Evolutionary conservation across 2,888 invertebrate genomes (phyloP).

Genomic region (Plemyria rubiginata): DNA sequence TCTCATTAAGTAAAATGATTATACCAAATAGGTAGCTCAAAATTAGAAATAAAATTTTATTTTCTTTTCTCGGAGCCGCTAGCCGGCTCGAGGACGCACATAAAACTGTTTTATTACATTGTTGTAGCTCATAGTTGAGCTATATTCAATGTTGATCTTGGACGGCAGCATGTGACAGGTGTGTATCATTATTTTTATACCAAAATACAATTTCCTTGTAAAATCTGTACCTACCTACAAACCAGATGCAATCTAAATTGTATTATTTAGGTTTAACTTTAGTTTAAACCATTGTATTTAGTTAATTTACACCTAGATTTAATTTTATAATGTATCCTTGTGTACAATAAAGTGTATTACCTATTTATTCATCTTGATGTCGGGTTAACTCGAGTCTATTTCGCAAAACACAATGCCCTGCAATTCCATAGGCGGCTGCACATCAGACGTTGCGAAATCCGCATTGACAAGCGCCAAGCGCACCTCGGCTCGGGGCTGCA

Average conservation of each 20-base stretch:
- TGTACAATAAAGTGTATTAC: too few relatives aligned
- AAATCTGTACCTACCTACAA: constrained; percentile 18
- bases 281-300: too few relatives aligned
- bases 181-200: constrained; percentile 52
- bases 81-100: constrained; percentile 39
- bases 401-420: constrained; percentile 55
- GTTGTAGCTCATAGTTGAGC: constrained; percentile 47
- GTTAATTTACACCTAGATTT: too few relatives aligned
- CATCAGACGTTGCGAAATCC: constrained; percentile 67
- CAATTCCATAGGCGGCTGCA: constrained; percentile 62
- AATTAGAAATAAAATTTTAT: constrained; percentile 33
- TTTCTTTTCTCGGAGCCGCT: constrained; percentile 34
- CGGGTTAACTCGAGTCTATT: constrained; percentile 42
- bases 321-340: too few relatives aligned
- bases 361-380: too few relatives aligned
- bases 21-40: constrained; percentile 36
- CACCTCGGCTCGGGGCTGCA: constrained; percentile 55
- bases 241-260: constrained; percentile 5
- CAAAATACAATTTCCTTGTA: constrained; percentile 46
- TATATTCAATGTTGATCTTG: constrained; percentile 66
- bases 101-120: constrained; percentile 48
- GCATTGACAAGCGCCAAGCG: constrained; percentile 70
- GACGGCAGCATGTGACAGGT: constrained; percentile 62
- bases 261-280: background rate
- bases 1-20: constrained; percentile 9